Evolutionary conservation across 1,140 invertebrate genomes (phyloP).

Genomic region (Hycleus phaleratus): DNA sequence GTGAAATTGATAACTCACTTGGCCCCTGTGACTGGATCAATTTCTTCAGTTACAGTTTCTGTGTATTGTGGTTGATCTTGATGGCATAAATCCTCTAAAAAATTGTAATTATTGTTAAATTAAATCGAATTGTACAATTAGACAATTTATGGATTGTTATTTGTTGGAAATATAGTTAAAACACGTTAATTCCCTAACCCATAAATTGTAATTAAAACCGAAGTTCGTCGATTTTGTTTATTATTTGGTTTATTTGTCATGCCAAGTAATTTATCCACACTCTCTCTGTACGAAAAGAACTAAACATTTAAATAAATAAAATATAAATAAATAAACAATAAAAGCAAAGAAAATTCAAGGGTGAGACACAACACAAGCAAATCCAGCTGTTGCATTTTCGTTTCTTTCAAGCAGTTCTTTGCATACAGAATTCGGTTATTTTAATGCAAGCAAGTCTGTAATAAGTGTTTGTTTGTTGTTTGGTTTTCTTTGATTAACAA

Average conservation of each 20-base stretch:
- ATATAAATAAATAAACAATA: neutral
- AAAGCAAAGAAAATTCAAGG: constrained; percentile 9
- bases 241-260: neutral
- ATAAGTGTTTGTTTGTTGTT: constrained; percentile 12
- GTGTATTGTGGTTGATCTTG: constrained; percentile 49
- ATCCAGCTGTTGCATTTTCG: too few relatives aligned
- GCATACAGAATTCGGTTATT: constrained; percentile 29
- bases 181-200: neutral
- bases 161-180: neutral
- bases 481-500: constrained; percentile 3
- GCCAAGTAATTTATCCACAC: constrained; percentile 3
- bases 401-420: constrained; percentile 24
- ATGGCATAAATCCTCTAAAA: constrained; percentile 49
- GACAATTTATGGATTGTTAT: constrained; percentile 10
- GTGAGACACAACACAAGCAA: too few relatives aligned
- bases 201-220: constrained; percentile 8
- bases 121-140: neutral
- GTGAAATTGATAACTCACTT: constrained; percentile 40
- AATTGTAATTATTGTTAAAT: neutral
- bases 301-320: constrained; percentile 1
- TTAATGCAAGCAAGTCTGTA: constrained; percentile 23
- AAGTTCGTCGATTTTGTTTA: too few relatives aligned
- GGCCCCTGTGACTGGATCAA: constrained; percentile 47
- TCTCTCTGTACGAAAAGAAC: constrained; percentile 31
- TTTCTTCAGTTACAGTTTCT: constrained; percentile 46